These are phyloP conservation scores for Bos javanicus DNA, from an alignment of 2,113 vertebrate species.

Conservation along the genomic window DNA sequence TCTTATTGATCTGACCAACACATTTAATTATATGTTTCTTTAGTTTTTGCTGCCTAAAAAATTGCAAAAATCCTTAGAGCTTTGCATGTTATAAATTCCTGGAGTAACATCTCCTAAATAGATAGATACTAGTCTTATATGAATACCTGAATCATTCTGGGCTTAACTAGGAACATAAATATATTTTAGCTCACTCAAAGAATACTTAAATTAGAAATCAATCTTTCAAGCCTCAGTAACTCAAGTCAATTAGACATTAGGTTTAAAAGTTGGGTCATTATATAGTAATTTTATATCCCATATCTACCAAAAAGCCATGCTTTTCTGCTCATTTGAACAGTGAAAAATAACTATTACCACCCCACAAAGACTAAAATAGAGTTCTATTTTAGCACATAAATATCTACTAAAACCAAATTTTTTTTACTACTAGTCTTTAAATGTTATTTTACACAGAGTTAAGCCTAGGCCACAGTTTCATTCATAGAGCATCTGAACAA, in stretches of 20 bases:
- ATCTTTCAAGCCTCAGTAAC: not conserved
- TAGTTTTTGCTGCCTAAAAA: not conserved
- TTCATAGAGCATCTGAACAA: not conserved
- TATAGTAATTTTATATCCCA: not conserved
- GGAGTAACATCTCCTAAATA: not conserved
- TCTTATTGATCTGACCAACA: conserved; percentile 30
- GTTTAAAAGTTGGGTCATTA: not conserved
- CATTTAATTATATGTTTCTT: not conserved
- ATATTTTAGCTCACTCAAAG: not conserved
- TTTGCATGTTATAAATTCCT: not conserved
- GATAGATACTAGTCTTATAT: not conserved
- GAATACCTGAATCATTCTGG: not conserved
- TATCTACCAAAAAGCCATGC: not conserved
- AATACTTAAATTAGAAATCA: not conserved
- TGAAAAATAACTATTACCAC: not conserved
- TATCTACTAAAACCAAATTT: not conserved
- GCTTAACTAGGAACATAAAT: not conserved
- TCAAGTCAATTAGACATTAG: not conserved
- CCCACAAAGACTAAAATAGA: not conserved
- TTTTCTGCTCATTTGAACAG: not conserved
- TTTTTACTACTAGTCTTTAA: not conserved
- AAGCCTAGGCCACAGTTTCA: not conserved
- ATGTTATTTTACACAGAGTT: not conserved
- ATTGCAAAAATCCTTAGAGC: not conserved
- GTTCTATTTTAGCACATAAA: not conserved